These are phyloP conservation scores for Palythoa heliodiscus DNA, from an alignment of 92 coral and sea anemone species.

Conservation along the genomic window DNA sequence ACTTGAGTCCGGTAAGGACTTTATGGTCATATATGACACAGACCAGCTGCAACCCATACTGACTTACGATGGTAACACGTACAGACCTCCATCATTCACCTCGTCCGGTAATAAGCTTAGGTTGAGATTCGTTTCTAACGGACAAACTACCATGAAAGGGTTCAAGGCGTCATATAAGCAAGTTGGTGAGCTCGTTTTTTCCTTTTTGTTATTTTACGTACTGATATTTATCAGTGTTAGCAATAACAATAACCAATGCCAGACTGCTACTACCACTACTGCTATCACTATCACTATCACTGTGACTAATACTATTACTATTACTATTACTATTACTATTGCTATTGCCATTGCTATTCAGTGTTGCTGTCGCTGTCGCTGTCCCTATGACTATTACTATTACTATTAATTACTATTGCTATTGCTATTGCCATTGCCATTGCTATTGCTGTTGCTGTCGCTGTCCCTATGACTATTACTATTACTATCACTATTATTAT, in stretches of 20 bases:
- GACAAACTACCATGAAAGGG: constrained; percentile 73
- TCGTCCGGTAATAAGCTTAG: constrained; percentile 86
- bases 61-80: constrained; percentile 68
- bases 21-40: constrained; percentile 78
- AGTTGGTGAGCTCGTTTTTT: constrained; percentile 74
- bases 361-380: too few relatives aligned
- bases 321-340: too few relatives aligned
- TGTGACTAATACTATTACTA: too few relatives aligned
- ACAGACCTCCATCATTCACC: constrained; percentile 78
- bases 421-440: too few relatives aligned
- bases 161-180: constrained; percentile 72
- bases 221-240: not conserved
- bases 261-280: not conserved
- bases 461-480: too few relatives aligned
- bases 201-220: not conserved
- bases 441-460: too few relatives aligned
- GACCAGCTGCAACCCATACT: constrained; percentile 55
- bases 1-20: constrained; percentile 73
- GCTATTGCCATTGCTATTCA: too few relatives aligned
- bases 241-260: not conserved
- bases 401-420: too few relatives aligned
- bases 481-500: not conserved
- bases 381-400: not conserved
- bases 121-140: constrained; percentile 80
- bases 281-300: not conserved